Percentiles rank a stretch among this genome's conserved stretches.
Evolutionary conservation across 2,113 vertebrate genomes (phyloP).

Genomic region (Eulemur rufifrons): DNA sequence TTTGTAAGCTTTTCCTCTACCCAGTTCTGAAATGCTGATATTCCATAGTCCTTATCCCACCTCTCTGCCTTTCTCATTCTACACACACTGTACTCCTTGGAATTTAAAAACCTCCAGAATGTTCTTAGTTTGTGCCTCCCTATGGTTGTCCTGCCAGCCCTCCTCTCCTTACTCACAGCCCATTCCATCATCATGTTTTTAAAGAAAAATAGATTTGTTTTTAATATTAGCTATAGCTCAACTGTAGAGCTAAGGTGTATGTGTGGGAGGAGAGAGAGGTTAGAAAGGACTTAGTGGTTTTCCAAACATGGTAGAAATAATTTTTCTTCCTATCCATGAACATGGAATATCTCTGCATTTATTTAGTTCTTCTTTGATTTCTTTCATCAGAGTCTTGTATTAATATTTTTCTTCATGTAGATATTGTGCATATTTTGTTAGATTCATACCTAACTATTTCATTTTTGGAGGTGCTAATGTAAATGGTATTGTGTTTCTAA

Average conservation of each 20-base stretch:
- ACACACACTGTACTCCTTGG: neutral
- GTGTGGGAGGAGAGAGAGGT: neutral
- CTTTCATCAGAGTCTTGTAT: neutral
- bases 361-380: too few species aligned
- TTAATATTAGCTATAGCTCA: neutral
- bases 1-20: neutral
- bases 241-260: neutral
- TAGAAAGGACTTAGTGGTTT: neutral
- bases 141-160: neutral
- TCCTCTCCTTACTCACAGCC: neutral
- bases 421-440: neutral
- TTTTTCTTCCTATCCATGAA: neutral
- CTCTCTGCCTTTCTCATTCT: neutral
- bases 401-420: neutral
- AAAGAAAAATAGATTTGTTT: neutral
- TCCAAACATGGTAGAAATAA: neutral
- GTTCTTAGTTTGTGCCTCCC: too few species aligned
- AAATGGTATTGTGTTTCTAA: too few species aligned
- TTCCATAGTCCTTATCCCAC: neutral
- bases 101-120: neutral
- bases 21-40: neutral
- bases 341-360: neutral
- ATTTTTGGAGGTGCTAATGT: too few species aligned
- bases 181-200: neutral
- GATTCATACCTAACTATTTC: neutral